Evolutionary conservation across 2,797 vertebrate genomes (phyloP), one percentile per base, ranked within the genome.

Genomic region (Hoplostethus mediterraneus): DNA sequence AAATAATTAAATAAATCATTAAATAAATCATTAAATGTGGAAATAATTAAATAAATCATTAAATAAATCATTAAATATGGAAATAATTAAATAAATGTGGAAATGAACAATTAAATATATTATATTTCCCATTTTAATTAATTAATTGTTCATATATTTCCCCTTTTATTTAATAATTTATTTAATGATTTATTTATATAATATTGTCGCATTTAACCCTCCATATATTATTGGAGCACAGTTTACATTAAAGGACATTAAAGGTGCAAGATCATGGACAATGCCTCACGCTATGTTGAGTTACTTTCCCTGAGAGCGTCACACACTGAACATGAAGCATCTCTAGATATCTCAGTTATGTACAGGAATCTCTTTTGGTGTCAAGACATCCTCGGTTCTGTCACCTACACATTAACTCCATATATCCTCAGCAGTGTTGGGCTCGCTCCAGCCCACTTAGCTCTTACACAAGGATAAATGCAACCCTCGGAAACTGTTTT

Each of bases 401-500:
- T 64, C 64, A 73, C 70, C 61, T 59, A 76, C 42, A 82, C 54
- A 84, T 86, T 49, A 81, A 80, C 78, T 80, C 59, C 33, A 28
- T 75, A 80, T 68, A 74, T 81, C 59, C 74, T 70, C 48, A 61
- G 84, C 57, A 68, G 69, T 40, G 16, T 21, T 75, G 79, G 71
- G 71, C 54, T 33, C 1, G 0, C 17, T 83, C 81, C 79, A 79
- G 69, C 76, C 75, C 75, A 62, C 78, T 84, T 71, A 75, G 67
- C 66, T 83, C 71, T 84, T 79, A 82, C 82, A 82, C 78, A 78
- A 83, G 78, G 65, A 80, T 74, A 82, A 88, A 89, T 69, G 54
- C 63, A 80, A 56, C 57, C 75, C 71, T 73, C 44, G 30, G 71
- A 86, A 86, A 60, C 79, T 85, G 78, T 89, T 90, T 92, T 86